Base-by-base conservation (phyloP, 2,113 vertebrate species). In the Todiramphus saurophagus region DNA sequence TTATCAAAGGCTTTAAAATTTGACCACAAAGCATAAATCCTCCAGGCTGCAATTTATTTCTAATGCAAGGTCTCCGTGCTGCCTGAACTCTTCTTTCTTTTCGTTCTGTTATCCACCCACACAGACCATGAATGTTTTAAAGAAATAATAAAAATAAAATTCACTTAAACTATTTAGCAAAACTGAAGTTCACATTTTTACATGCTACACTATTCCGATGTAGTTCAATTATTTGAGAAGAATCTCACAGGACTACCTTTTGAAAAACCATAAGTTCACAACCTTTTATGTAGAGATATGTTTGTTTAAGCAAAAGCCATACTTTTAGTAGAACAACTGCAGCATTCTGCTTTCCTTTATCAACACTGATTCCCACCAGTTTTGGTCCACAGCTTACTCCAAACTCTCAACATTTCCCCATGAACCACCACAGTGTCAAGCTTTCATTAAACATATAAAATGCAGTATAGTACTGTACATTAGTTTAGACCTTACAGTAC, bases 11-110 rank as follows among this genome's bases (percentile, higher is more conserved):
- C 44, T 95, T 94, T 87, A 93, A 93, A 93, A 90, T 75, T 41
- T 75, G 80, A 55, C 94, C 78, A 87, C 60, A 84, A 91, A 96
- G 69, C 66, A 73, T 46, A 94, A 89, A 39, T 78, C 66, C 91
- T 93, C 51, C 91, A 80, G 91, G 84, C 93, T 94, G 79, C 70
- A 84, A 96, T 93, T 92, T 94, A 87, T 78, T 92, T 48, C 90
- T 93, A 69, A 95, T 59, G 69, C 59, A 60, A 87, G 68, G 72
- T 74, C 33, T 21, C 14, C 3, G 19, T 12, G 80, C 76, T 74
- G 91, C 80, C 74, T 69, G 80, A 84, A 30, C 50, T 79, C 46
- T 17, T 41, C 16, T 63, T 62, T 35, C 67, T 55, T 50, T 33
- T 24, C 17, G 14, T 64, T 28, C 82, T 69, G 55, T 90, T 87